Evolutionary conservation across 2,888 invertebrate genomes (phyloP).

Genomic region (Erynnis tages): DNA sequence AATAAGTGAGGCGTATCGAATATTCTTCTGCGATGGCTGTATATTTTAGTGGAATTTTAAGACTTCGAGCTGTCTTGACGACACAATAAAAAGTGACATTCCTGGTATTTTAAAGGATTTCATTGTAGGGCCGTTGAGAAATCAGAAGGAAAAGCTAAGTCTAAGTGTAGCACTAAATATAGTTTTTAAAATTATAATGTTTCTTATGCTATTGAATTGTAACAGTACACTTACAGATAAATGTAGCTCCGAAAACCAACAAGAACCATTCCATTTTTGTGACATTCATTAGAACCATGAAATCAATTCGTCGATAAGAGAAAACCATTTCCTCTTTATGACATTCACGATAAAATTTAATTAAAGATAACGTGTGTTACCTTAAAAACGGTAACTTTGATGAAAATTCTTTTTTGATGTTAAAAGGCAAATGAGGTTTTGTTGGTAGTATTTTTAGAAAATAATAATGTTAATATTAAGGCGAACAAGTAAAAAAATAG

Average conservation of each 20-base stretch:
- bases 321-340: conserved; percentile 2
- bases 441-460: no score
- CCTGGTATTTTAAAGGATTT: no score
- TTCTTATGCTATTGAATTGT: background rate
- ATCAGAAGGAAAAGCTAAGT: background rate
- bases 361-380: conserved; percentile 6
- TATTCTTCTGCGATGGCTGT: background rate
- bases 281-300: background rate
- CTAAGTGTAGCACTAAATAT: background rate
- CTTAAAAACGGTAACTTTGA: background rate
- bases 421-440: no score
- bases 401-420: background rate
- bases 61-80: no score
- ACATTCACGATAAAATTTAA: conserved; percentile 15
- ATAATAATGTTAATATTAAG: no score
- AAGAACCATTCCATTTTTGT: conserved; percentile 9
- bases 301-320: conserved; percentile 7
- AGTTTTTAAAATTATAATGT: no score
- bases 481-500: no score
- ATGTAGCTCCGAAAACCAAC: conserved; percentile 7
- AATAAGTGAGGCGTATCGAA: background rate
- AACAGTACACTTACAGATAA: conserved; percentile 7
- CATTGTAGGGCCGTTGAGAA: no score
- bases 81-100: no score
- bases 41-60: no score